Evolutionary conservation across 1,140 invertebrate genomes (phyloP).

Genomic region (Cylas formicarius): DNA sequence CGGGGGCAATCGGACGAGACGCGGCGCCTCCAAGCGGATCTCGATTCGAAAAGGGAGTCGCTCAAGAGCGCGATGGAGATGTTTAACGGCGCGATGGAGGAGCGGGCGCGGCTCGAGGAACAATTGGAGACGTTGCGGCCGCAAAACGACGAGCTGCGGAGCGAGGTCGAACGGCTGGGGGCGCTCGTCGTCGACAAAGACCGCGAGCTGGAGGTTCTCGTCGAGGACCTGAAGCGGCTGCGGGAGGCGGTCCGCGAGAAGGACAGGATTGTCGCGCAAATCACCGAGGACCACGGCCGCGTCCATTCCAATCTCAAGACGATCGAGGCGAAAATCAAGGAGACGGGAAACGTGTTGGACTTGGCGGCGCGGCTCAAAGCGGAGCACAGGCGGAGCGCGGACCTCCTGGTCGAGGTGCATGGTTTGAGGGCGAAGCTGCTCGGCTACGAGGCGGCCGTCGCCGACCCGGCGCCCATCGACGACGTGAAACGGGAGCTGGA

Average conservation of each 20-base stretch:
- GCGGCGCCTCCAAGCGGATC: constrained; percentile 44
- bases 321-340: constrained; percentile 47
- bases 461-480: constrained; percentile 44
- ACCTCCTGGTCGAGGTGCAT: constrained; percentile 39
- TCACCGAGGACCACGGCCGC: constrained; percentile 48
- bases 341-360: constrained; percentile 41
- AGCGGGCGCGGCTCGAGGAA: constrained; percentile 31
- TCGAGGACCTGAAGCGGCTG: constrained; percentile 47
- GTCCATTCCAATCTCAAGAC: constrained; percentile 45
- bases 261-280: constrained; percentile 46
- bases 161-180: constrained; percentile 22
- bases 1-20: constrained; percentile 24
- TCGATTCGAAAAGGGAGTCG: constrained; percentile 46
- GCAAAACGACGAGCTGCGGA: constrained; percentile 32
- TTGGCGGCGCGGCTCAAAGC: constrained; percentile 34
- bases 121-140: constrained; percentile 37
- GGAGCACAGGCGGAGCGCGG: constrained; percentile 40
- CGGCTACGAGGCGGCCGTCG: constrained; percentile 33
- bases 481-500: constrained; percentile 54
- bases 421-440: constrained; percentile 31
- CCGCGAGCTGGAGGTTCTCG: constrained; percentile 45
- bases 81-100: constrained; percentile 9
- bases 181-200: constrained; percentile 42
- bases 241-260: constrained; percentile 53
- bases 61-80: constrained; percentile 26